Evolutionary conservation across 2,797 vertebrate genomes (phyloP).

Genomic region (Scolopax bukidnonensis): DNA sequence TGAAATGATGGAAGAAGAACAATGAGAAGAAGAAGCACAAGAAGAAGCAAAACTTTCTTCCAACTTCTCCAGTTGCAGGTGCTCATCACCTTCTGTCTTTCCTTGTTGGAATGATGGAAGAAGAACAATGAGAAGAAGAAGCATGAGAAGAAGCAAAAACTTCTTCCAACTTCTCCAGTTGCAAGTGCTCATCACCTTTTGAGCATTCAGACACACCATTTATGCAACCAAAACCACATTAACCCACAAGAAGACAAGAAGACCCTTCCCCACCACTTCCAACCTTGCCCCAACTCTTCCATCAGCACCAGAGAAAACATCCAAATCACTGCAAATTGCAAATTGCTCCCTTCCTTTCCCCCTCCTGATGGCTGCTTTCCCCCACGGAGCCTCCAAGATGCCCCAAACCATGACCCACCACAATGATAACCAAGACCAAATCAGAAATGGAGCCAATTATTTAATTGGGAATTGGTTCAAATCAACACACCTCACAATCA

Average conservation of each 20-base stretch:
- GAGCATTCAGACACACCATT: neutral
- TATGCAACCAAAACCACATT: neutral
- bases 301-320: neutral
- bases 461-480: fast-evolving
- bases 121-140: neutral
- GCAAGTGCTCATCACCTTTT: neutral
- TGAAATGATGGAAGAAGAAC: neutral
- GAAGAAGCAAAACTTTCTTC: neutral
- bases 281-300: neutral
- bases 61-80: neutral
- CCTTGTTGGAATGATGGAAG: neutral
- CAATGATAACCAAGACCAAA: neutral
- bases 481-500: fast-evolving
- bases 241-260: neutral
- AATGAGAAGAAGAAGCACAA: neutral
- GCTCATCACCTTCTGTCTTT: neutral
- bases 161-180: neutral
- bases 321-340: fast-evolving
- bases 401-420: neutral
- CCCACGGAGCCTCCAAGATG: neutral
- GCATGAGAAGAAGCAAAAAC: neutral
- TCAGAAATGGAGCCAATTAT: fast-evolving
- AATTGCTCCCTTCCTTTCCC: neutral
- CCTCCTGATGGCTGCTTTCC: fast-evolving
- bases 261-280: neutral